Conservation (phyloP, 2,797 vertebrate genomes). For the Triplophysa bombifrons region DNA sequence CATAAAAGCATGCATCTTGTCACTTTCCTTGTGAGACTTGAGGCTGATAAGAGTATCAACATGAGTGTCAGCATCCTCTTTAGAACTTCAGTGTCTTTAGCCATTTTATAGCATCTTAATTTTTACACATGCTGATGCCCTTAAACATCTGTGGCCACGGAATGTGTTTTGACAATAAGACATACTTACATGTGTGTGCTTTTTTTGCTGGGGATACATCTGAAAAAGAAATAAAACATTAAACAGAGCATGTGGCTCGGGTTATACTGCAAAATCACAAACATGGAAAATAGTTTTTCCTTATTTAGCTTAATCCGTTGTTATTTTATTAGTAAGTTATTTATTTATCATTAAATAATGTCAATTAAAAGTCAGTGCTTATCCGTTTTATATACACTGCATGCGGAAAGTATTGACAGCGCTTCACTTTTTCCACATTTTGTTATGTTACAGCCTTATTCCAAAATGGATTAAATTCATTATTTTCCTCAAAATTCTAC, state of each 20-base stretch:
- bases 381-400: too few relatives aligned
- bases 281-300: neutral
- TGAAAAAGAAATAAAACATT: slow-evolving; percentile 70
- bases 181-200: slow-evolving; percentile 91
- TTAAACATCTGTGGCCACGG: neutral
- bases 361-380: too few relatives aligned
- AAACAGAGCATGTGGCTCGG: neutral
- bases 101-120: neutral
- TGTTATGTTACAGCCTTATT: too few relatives aligned
- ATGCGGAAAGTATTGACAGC: too few relatives aligned
- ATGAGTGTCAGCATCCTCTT: neutral
- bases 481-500: too few relatives aligned
- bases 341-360: too few relatives aligned
- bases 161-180: neutral
- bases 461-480: too few relatives aligned
- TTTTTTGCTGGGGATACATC: slow-evolving; percentile 88
- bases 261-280: neutral
- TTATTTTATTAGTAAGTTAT: too few relatives aligned
- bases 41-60: neutral
- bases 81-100: neutral
- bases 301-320: too few relatives aligned
- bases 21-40: neutral
- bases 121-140: neutral
- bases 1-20: slow-evolving; percentile 1
- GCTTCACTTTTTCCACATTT: too few relatives aligned